Percentiles rank a stretch among this genome's conserved stretches.
Evolutionary conservation across 2,797 vertebrate species (phyloP).

Genomic region (Fundulus diaphanus): DNA sequence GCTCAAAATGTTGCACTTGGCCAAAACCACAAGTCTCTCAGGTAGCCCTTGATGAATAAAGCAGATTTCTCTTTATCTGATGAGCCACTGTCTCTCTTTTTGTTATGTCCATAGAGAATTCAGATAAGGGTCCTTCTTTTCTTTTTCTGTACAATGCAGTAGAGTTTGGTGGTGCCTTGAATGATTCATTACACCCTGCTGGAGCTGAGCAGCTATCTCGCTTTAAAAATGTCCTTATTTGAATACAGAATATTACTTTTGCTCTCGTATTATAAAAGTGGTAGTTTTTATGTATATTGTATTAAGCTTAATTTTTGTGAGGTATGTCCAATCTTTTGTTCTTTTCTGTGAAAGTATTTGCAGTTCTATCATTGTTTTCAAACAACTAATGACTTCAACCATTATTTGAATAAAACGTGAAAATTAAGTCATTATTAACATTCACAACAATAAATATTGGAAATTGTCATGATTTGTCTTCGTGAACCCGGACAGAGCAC

Average conservation of each 20-base stretch:
- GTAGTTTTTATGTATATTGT: background rate
- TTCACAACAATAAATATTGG: background rate
- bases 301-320: background rate
- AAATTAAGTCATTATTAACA: background rate
- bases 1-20: slow-evolving; percentile 45
- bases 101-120: slow-evolving; percentile 56
- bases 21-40: slow-evolving; percentile 53
- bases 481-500: no score
- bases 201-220: slow-evolving; percentile 35
- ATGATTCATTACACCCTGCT: slow-evolving; percentile 47
- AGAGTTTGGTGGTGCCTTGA: slow-evolving; percentile 45
- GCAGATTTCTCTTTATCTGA: slow-evolving; percentile 54
- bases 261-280: slow-evolving; percentile 7
- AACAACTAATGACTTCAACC: background rate
- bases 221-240: slow-evolving; percentile 37
- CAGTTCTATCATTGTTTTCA: background rate
- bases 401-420: background rate
- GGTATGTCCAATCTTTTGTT: background rate
- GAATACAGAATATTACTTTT: slow-evolving; percentile 32
- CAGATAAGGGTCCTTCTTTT: slow-evolving; percentile 32
- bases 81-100: slow-evolving; percentile 27
- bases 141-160: slow-evolving; percentile 16
- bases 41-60: slow-evolving; percentile 60
- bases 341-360: background rate
- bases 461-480: no score